Evolutionary conservation across 2,888 invertebrate species (phyloP).

Genomic region (Cerastis rubricosa): DNA sequence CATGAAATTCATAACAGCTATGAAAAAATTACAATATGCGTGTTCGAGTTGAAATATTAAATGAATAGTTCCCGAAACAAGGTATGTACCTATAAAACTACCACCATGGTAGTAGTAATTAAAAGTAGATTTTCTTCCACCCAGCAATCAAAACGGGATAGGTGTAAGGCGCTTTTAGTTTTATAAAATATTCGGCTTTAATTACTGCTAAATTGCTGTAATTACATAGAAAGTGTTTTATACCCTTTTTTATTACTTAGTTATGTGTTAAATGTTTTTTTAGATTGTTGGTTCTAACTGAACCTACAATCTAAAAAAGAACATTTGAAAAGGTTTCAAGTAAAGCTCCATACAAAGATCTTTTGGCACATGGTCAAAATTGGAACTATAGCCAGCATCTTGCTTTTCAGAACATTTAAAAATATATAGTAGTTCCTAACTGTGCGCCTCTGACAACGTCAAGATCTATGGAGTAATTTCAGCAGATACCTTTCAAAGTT

Average conservation of each 20-base stretch:
- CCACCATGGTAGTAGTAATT: conserved; percentile 65
- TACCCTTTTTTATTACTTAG: neutral
- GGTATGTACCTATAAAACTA: conserved; percentile 28
- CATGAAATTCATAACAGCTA: conserved; percentile 30
- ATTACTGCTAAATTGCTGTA: conserved; percentile 41
- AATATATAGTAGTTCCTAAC: neutral
- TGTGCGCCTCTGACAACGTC: neutral
- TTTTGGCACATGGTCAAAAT: neutral
- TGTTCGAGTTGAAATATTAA: conserved; percentile 47
- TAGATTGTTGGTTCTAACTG: too few species aligned
- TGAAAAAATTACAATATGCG: conserved; percentile 34
- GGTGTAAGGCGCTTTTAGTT: conserved; percentile 25
- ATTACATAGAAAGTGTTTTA: neutral
- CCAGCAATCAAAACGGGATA: conserved; percentile 55
- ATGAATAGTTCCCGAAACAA: conserved; percentile 54
- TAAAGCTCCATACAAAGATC: neutral
- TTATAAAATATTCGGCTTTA: conserved; percentile 31
- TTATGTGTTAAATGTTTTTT: neutral
- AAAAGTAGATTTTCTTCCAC: conserved; percentile 75
- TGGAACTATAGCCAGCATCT: neutral
- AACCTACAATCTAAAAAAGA: too few species aligned
- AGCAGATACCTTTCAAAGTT: neutral
- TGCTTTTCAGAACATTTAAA: neutral
- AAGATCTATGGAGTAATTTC: neutral
- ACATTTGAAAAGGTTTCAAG: too few species aligned